Percentiles rank a stretch among this genome's conserved stretches.
These are phyloP conservation scores for Drosophila nigromelanica DNA, from an alignment of 1,140 invertebrate genomes.

Conservation along the genomic window DNA sequence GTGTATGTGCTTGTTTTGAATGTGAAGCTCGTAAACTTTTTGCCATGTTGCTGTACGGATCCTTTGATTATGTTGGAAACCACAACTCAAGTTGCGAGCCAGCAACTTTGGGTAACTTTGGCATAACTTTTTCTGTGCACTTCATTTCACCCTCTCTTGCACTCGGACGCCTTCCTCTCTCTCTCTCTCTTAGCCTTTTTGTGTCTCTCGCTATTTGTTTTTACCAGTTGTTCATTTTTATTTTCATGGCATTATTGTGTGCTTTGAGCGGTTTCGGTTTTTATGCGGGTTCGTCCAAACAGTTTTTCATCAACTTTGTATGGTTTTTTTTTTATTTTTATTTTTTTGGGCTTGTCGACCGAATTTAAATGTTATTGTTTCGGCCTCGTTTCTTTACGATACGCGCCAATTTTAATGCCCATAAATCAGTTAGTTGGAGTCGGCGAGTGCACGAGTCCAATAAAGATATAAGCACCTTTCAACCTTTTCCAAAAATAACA, in stretches of 20 bases:
- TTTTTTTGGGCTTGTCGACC: slow-evolving; percentile 20
- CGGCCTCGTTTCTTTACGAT: slow-evolving; percentile 64
- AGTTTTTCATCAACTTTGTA: slow-evolving; percentile 68
- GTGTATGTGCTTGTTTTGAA: slow-evolving; percentile 47
- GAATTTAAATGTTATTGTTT: slow-evolving; percentile 80
- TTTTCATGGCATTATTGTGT: slow-evolving; percentile 71
- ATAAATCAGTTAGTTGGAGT: slow-evolving; percentile 60
- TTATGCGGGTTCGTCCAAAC: slow-evolving; percentile 43
- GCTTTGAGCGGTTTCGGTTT: slow-evolving; percentile 41
- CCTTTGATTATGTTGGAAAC: slow-evolving; percentile 68
- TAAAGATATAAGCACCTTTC: slow-evolving; percentile 69
- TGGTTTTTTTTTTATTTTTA: slow-evolving; percentile 13
- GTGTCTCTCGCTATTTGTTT: slow-evolving; percentile 1
- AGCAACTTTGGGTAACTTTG: slow-evolving; percentile 49
- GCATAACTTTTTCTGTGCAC: slow-evolving; percentile 51
- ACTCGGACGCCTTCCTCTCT: background rate
- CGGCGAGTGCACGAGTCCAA: background rate
- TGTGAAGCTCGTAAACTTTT: slow-evolving; percentile 67
- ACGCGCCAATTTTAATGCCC: slow-evolving; percentile 63
- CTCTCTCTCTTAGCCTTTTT: background rate
- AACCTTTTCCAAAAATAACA: slow-evolving; percentile 47
- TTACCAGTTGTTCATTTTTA: slow-evolving; percentile 60
- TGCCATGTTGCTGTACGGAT: slow-evolving; percentile 22
- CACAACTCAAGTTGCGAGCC: slow-evolving; percentile 57
- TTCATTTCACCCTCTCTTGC: slow-evolving; percentile 23